A percentile compares a stretch with the other conserved stretches of the same genome.
These are phyloP conservation scores for Pseudopleuronectes americanus DNA, from an alignment of 2,797 vertebrate species.

Conservation along the genomic window DNA sequence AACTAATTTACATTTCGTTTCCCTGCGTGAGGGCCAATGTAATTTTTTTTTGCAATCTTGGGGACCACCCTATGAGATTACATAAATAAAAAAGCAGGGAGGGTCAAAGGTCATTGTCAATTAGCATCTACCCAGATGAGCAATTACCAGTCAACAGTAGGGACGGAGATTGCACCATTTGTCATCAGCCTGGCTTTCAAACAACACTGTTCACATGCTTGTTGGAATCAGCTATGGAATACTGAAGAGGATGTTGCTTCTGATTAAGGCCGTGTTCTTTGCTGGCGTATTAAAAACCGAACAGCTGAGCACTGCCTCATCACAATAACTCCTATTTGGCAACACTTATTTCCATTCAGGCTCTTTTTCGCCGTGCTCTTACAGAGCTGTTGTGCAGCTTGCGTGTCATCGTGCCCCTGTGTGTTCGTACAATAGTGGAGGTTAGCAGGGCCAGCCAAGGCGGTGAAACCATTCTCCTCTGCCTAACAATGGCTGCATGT, in stretches of 20 bases:
- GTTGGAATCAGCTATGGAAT: slow-evolving; percentile 72
- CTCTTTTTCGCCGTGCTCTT: slow-evolving; percentile 52
- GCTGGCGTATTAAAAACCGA: slow-evolving; percentile 76
- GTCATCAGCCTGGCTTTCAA: slow-evolving; percentile 78
- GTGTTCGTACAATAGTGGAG: slow-evolving; percentile 74
- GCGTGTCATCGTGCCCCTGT: slow-evolving; percentile 63
- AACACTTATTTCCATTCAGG: slow-evolving; percentile 69
- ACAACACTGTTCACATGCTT: slow-evolving; percentile 68
- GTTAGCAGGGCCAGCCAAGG: slow-evolving; percentile 77
- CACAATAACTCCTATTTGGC: slow-evolving; percentile 78
- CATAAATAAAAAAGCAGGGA: slow-evolving; percentile 61
- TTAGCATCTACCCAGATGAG: slow-evolving; percentile 79
- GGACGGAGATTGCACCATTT: slow-evolving; percentile 77
- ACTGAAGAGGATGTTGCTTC: slow-evolving; percentile 71
- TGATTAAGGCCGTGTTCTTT: slow-evolving; percentile 75
- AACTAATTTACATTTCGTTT: slow-evolving; percentile 39
- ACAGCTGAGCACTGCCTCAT: slow-evolving; percentile 75
- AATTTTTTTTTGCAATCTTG: slow-evolving; percentile 40
- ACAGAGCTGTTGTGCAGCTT: slow-evolving; percentile 60
- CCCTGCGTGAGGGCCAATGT: slow-evolving; percentile 6
- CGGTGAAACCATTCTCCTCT: slow-evolving; percentile 74
- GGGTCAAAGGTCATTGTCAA: slow-evolving; percentile 78
- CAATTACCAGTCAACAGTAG: slow-evolving; percentile 77
- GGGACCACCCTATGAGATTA: slow-evolving; percentile 62
- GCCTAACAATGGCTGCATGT: slow-evolving; percentile 80